Evolutionary conservation across 2,888 invertebrate species (phyloP), one percentile per base, ranked within the genome.

Genomic region (Lumbricus terrestris): DNA sequence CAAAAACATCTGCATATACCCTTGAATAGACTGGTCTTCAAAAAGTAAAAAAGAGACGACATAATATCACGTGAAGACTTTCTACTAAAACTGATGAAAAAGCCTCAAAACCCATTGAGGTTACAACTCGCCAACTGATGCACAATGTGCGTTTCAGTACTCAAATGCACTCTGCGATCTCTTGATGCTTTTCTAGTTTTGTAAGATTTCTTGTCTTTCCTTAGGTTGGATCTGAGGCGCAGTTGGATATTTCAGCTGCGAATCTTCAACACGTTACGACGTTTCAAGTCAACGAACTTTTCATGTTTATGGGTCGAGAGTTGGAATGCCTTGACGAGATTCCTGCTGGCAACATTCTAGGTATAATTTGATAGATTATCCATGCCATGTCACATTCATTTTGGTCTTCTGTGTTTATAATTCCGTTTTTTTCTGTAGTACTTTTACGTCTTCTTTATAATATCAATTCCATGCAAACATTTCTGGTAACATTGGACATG

Each of bases 261-360:
- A 18, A 37, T 34, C 37, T 85, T 34, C 85, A 89, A 69, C 82
- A 90, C 89, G 82, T 91, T 35, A 18, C 40, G 2, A 42, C 54
- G 35, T 23, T 88, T n/a, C 37, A 23, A 23, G 96, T 99, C 23
- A 96, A 96, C 89, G 96, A 97, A 91, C 95, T 99, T 0, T 99
- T 97, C 94, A 95, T 98, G 92, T 96, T 99, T 91, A 98, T 99
- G 97, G 99, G 99, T 16, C 96, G 98, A 93, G 99, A 99, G 93
- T 95, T 99, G 90, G 97, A 97, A 94, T 94, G 96, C 0, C 96
- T 98, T 82, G 96, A 97, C 42, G 96, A 96, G 94, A 97, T 97
- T 1, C 96, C 97, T 5, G 97, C 98, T 88, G 99, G 99, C 15
- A 98, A 98, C 95, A 97, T 99, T 91, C 96, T 98, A 91, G 97